Evolutionary conservation across 2,113 vertebrate genomes (phyloP), one percentile per base, ranked within the genome.

Genomic region (Carettochelys insculpta): DNA sequence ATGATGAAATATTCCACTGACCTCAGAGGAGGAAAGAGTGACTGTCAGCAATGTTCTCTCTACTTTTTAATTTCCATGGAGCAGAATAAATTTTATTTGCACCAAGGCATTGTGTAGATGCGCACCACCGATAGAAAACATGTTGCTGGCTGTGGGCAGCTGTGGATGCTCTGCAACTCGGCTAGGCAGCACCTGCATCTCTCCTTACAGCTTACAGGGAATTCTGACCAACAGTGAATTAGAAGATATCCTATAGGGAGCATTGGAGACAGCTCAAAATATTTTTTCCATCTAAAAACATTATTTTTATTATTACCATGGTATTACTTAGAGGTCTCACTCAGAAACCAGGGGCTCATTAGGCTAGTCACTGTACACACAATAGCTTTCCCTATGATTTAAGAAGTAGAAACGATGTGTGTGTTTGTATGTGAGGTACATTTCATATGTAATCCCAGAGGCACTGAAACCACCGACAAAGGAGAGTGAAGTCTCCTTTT

Each of bases 361-460:
- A n/a, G 16, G n/a, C 61, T 65, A 38, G 34, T 19, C n/a, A 65
- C 61, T 20, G 61, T 20, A 65, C 61, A 48, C 3, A 45, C 1
- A 43, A 38, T n/a, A 89, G 12, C 3, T 91, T 83, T 82, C 1
- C 11, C 3, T 4, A 6, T 65, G 65, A 56, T 16, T 38, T 0
- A n/a, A 52, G 41, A 12, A 16, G 7, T 0, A 31, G n/a, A 4
- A 4, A 5, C 5, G 24, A 12, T 8, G 3, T 77, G 24, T 20
- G 11, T 56, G 12, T 0, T 0, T 12, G 11, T 8, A 2, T 5
- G 5, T n/a, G n/a, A n/a, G n/a, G n/a, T n/a, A n/a, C n/a, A n/a
- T n/a, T n/a, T n/a, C n/a, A n/a, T n/a, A n/a, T n/a, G n/a, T n/a
- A n/a, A n/a, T n/a, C n/a, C n/a, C n/a, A n/a, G n/a, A n/a, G n/a